A percentile compares a stretch with the other conserved stretches of the same genome.
phyloP scores from a whole-genome alignment of 2,113 vertebrate genomes.

The Sciurus niger region DNA sequence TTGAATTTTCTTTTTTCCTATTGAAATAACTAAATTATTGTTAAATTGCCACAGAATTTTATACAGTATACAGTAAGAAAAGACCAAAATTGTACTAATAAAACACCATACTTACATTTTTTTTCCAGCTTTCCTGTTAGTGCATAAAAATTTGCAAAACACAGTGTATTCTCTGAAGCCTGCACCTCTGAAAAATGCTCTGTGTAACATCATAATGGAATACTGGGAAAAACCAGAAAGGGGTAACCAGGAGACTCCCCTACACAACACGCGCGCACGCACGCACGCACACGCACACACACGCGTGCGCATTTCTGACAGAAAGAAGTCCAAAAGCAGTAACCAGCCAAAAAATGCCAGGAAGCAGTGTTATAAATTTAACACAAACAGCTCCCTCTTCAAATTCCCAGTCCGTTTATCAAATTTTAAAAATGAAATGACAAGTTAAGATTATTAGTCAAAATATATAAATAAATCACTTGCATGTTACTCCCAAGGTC shows the following conservation, averaged over 20 bases:
- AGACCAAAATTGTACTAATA: conserved; percentile 31
- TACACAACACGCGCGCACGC: not conserved
- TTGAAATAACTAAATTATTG: conserved; percentile 38
- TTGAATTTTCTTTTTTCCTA: conserved; percentile 43
- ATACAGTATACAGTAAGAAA: not conserved
- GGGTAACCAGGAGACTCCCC: not conserved
- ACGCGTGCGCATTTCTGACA: not conserved
- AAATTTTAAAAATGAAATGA: conserved; percentile 79
- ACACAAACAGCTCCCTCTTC: conserved; percentile 78
- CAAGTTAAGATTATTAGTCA: conserved; percentile 81
- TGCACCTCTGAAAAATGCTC: conserved; percentile 30
- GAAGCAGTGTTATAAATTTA: conserved; percentile 75
- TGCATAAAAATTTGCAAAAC: conserved; percentile 39
- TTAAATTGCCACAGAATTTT: conserved; percentile 37
- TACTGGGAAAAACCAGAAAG: not conserved
- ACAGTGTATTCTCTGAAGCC: not conserved
- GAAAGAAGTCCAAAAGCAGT: conserved; percentile 73
- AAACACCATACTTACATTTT: not conserved
- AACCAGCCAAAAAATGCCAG: conserved; percentile 73
- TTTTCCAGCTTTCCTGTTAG: conserved; percentile 65
- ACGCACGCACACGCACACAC: not conserved
- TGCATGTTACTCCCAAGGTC: conserved; percentile 66
- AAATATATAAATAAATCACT: conserved; percentile 76
- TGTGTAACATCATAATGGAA: conserved; percentile 51
- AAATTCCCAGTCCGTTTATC: conserved; percentile 79